Base-by-base conservation (phyloP, 2,888 invertebrate species). In the Caradrina clavipalpis region DNA sequence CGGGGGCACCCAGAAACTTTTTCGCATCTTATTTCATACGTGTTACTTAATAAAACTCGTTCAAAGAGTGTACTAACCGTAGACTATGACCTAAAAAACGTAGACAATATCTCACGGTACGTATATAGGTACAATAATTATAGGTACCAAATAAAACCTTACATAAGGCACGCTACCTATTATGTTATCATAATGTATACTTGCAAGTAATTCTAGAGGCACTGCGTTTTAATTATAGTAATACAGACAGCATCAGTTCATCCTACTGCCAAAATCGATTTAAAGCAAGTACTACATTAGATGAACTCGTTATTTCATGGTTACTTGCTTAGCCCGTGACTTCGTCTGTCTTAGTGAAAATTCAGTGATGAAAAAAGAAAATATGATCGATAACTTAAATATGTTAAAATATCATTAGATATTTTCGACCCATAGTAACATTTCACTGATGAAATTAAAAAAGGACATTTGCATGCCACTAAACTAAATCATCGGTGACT, bases 151-250 rank as follows among this genome's bases (percentile, higher is more conserved):
- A 55, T 11, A 1, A 49, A 7, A 22, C 26, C 58, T 70, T 42
- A 35, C 22, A 49, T 70, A 50, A 49, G 45, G 35, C 42, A 71
- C 57, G n/a, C 17, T 26, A 70, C 49, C 26, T 55, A 76, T 62
- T 67, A 45, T 56, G 8, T 17, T 10, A 58, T 39, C 19, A 31
- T 58, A 55, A 76, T 76, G 17, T n/a, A 42, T 71, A 13, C 22
- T 45, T 64, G 8, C 15, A 19, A 57, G 68, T n/a, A 22, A 42
- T 53, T 76, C 35, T 51, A 21, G n/a, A n/a, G n/a, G 71, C 17
- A 1, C n/a, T 50, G 6, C 5, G n/a, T 13, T 63, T 45, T 73
- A 63, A 76, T 76, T 77, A 77, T 51, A 77, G 54, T 45, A 47
- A 61, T 57, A 19, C 17, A 19, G 3, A 39, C 8, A 35, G 45